Evolutionary conservation across 2,888 invertebrate genomes (phyloP).

Genomic region (Pristionchus fissidentatus): DNA sequence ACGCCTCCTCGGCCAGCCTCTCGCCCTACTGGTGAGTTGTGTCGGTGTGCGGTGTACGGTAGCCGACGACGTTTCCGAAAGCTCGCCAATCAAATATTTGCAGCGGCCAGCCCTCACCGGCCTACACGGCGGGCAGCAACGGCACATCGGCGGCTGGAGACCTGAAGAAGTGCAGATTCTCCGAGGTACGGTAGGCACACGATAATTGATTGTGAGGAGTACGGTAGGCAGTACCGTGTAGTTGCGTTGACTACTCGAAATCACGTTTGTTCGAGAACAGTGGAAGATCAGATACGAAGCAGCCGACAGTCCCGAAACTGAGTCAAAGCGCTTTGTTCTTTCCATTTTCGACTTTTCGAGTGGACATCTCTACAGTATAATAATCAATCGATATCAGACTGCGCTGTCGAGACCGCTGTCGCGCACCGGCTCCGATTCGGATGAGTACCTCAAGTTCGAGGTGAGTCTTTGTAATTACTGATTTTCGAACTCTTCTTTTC

Average conservation of each 20-base stretch:
- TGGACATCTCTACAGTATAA: too few species aligned
- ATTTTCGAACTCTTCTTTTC: not conserved
- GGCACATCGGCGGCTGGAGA: not conserved
- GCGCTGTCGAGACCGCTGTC: conserved; percentile 28
- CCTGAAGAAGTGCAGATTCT: conserved; percentile 39
- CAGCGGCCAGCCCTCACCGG: conserved; percentile 41
- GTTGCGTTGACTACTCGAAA: not conserved
- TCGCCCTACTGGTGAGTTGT: conserved; percentile 45
- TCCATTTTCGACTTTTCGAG: too few species aligned
- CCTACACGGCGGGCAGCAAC: not conserved
- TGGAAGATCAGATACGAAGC: too few species aligned
- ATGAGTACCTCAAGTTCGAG: conserved; percentile 47
- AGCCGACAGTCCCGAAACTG: too few species aligned
- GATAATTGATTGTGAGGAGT: not conserved
- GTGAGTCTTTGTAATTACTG: not conserved
- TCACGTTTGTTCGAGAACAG: not conserved
- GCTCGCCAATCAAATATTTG: not conserved
- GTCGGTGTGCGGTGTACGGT: conserved; percentile 25
- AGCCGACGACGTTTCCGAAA: not conserved
- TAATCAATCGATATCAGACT: too few species aligned
- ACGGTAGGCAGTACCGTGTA: too few species aligned
- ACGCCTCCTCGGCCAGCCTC: conserved; percentile 34
- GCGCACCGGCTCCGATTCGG: conserved; percentile 36
- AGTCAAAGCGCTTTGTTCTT: too few species aligned
- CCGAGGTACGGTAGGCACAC: conserved; percentile 38